Conservation (phyloP, 2,888 invertebrate species). For the Celastrina argiolus region DNA sequence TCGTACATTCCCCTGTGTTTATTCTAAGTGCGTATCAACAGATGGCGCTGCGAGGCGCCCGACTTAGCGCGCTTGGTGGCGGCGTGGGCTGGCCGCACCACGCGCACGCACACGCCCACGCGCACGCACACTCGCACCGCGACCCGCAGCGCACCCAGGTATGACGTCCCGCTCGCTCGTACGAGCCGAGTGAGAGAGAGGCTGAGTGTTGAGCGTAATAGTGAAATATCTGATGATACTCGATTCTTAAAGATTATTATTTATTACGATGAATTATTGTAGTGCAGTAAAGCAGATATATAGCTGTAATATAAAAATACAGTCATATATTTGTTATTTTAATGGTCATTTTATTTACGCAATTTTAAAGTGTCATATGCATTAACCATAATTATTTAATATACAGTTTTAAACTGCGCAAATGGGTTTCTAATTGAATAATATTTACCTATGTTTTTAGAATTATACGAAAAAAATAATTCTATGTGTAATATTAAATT, state of each 20-base stretch:
- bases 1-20: background rate
- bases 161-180: slow-evolving; percentile 28
- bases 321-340: too few relatives aligned
- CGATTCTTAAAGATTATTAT: too few relatives aligned
- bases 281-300: too few relatives aligned
- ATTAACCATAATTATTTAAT: too few relatives aligned
- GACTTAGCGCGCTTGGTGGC: slow-evolving; percentile 57
- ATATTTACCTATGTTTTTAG: background rate
- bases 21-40: slow-evolving; percentile 30
- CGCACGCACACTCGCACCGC: slow-evolving; percentile 38
- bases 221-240: background rate
- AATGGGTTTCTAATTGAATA: too few relatives aligned
- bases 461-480: too few relatives aligned
- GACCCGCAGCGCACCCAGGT: slow-evolving; percentile 50
- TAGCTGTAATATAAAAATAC: too few relatives aligned
- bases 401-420: too few relatives aligned
- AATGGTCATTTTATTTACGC: too few relatives aligned
- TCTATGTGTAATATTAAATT: too few relatives aligned
- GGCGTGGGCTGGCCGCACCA: slow-evolving; percentile 57
- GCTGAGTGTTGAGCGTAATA: slow-evolving; percentile 9
- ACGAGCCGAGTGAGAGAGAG: background rate
- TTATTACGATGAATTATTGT: too few relatives aligned
- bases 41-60: slow-evolving; percentile 65
- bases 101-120: slow-evolving; percentile 38
- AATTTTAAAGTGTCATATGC: too few relatives aligned